These are phyloP conservation scores for Hyposoter dolosus DNA, from an alignment of 2,888 invertebrate species.

Conservation along the genomic window DNA sequence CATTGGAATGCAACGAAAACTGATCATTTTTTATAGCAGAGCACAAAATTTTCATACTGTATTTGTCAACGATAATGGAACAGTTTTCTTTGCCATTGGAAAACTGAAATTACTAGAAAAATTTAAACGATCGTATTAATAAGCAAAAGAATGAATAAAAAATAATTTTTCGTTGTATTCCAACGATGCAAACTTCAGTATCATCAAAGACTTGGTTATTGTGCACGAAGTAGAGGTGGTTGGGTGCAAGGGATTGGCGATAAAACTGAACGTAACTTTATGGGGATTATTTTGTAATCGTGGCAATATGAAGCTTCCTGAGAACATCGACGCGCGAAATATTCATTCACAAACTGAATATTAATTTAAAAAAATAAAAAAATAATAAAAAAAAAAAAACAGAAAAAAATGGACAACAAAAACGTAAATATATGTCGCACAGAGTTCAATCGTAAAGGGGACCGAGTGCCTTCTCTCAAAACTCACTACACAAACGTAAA, in stretches of 20 bases:
- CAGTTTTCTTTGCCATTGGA: too few relatives aligned
- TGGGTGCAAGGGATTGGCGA: not conserved
- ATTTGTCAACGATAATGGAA: too few relatives aligned
- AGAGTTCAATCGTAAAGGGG: conserved; percentile 84
- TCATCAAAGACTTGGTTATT: not conserved
- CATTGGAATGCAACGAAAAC: too few relatives aligned
- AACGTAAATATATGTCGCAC: conserved; percentile 78
- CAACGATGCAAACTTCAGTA: conserved; percentile 8
- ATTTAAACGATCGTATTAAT: too few relatives aligned
- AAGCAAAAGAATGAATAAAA: too few relatives aligned
- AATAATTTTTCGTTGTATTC: too few relatives aligned
- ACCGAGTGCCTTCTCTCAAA: conserved; percentile 83
- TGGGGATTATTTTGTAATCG: conserved; percentile 75
- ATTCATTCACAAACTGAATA: conserved; percentile 73
- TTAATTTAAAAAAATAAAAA: conserved; percentile 75
- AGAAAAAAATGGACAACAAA: conserved; percentile 70
- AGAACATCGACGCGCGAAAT: conserved; percentile 82
- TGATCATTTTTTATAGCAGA: too few relatives aligned
- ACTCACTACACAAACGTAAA: conserved; percentile 75
- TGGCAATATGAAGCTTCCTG: conserved; percentile 81
- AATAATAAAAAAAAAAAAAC: not conserved
- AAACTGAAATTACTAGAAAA: too few relatives aligned
- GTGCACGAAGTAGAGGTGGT: not conserved
- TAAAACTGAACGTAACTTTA: conserved; percentile 23
- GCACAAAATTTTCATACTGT: too few relatives aligned